A percentile compares a stretch with the other conserved stretches of the same genome.
Conservation (phyloP, 1,140 invertebrate genomes). For the Trachelipus rathkii region DNA sequence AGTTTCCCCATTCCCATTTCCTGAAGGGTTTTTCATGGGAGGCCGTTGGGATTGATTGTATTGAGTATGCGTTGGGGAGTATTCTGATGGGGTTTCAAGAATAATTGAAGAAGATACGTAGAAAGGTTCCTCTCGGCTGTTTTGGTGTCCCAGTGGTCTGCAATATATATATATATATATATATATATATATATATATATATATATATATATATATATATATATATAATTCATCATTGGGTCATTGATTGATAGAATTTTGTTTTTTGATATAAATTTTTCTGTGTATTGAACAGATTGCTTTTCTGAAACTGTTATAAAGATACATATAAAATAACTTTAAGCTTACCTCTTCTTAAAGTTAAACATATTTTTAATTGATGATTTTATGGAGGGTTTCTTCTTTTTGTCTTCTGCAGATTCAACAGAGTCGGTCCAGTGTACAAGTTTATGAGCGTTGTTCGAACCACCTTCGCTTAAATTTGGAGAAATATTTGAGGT, state of each 20-base stretch:
- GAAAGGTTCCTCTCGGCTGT: not conserved
- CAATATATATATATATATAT: constrained; percentile 10
- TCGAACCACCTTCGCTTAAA: not conserved
- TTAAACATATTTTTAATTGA: constrained; percentile 49
- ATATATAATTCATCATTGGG: no score
- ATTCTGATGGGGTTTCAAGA: not conserved
- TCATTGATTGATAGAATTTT: no score
- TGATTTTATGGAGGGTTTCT: constrained; percentile 46
- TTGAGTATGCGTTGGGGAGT: not conserved
- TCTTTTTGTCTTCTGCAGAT: constrained; percentile 33
- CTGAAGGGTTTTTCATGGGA: not conserved
- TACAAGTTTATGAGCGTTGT: not conserved
- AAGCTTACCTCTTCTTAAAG: constrained; percentile 48
- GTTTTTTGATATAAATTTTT: no score
- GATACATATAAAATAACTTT: not conserved
- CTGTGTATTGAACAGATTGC: not conserved
- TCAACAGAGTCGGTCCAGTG: constrained; percentile 24
- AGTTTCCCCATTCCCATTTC: not conserved
- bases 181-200: constrained; percentile 6
- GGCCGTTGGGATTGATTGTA: no score
- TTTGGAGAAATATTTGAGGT: not conserved
- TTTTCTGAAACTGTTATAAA: no score
- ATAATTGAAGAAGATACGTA: not conserved
- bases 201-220: constrained; percentile 24
- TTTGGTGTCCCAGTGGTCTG: not conserved